phyloP scores from a whole-genome alignment of 2,888 invertebrate species.

The Prosapia bicincta region DNA sequence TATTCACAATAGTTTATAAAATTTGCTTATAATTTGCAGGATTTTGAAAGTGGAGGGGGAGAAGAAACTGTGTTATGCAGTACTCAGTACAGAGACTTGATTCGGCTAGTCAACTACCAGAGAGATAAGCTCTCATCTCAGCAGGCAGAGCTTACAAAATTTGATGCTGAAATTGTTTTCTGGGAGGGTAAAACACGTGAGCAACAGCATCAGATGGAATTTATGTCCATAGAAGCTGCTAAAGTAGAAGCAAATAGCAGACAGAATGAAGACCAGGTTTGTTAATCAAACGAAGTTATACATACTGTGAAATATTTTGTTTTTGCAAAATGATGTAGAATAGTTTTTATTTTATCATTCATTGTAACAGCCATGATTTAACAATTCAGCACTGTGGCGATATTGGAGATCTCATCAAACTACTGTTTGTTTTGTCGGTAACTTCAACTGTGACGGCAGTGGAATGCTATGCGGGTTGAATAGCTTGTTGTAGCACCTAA shows the following conservation, averaged over 20 bases:
- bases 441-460: too few relatives aligned
- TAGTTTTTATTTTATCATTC: not conserved
- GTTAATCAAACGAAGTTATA: too few relatives aligned
- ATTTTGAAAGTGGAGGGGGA: slow-evolving; percentile 32
- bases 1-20: too few relatives aligned
- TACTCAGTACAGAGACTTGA: slow-evolving; percentile 75
- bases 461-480: too few relatives aligned
- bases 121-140: slow-evolving; percentile 85
- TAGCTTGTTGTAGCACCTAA: too few relatives aligned
- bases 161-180: slow-evolving; percentile 86
- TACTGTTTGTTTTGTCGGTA: too few relatives aligned
- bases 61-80: slow-evolving; percentile 55
- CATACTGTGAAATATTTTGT: too few relatives aligned
- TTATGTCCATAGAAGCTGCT: slow-evolving; percentile 75
- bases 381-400: too few relatives aligned
- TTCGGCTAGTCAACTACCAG: slow-evolving; percentile 86
- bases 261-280: slow-evolving; percentile 77
- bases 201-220: slow-evolving; percentile 79
- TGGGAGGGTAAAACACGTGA: slow-evolving; percentile 87
- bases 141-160: slow-evolving; percentile 89
- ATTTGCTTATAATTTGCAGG: too few relatives aligned
- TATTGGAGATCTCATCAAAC: too few relatives aligned
- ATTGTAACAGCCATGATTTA: not conserved
- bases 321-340: too few relatives aligned
- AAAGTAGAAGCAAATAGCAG: slow-evolving; percentile 74